Percentiles rank a stretch among this genome's conserved stretches.
These are phyloP conservation scores for Hippocampus mohnikei DNA, from an alignment of 2,113 vertebrate species.

Conservation along the genomic window DNA sequence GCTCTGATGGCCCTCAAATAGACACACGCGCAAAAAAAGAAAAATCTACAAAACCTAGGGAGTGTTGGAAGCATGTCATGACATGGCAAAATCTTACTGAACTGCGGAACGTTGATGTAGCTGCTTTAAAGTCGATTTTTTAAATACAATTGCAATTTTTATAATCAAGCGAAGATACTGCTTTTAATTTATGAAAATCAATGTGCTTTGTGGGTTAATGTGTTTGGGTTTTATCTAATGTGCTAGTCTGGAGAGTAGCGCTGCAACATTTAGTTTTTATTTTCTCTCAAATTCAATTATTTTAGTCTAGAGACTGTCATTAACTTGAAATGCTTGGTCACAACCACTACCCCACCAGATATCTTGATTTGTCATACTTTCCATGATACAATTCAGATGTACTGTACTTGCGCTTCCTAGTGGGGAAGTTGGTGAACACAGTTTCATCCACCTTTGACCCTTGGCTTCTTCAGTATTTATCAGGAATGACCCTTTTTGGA, in stretches of 20 bases:
- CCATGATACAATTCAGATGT: background rate
- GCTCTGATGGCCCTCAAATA: slow-evolving; percentile 22
- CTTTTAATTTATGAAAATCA: background rate
- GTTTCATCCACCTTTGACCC: background rate
- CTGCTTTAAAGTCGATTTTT: slow-evolving; percentile 5
- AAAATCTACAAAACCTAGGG: slow-evolving; percentile 13
- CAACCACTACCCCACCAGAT: background rate
- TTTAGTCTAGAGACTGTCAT: background rate
- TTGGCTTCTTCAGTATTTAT: background rate
- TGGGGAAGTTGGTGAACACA: background rate
- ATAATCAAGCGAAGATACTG: slow-evolving; percentile 5
- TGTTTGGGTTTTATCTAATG: slow-evolving; percentile 6
- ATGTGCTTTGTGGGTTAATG: background rate
- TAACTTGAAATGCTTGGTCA: background rate
- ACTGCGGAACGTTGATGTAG: slow-evolving; percentile 25
- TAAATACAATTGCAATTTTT: slow-evolving; percentile 20
- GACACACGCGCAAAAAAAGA: slow-evolving; percentile 8
- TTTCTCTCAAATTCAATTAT: background rate
- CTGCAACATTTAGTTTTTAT: slow-evolving; percentile 6
- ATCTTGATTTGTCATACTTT: background rate
- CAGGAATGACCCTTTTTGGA: background rate
- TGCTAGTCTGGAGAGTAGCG: slow-evolving; percentile 7
- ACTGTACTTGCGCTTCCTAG: background rate
- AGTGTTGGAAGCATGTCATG: slow-evolving; percentile 12
- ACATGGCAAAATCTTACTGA: slow-evolving; percentile 15